Base-by-base conservation (phyloP, 2,797 vertebrate species). In the Zalophus californianus region DNA sequence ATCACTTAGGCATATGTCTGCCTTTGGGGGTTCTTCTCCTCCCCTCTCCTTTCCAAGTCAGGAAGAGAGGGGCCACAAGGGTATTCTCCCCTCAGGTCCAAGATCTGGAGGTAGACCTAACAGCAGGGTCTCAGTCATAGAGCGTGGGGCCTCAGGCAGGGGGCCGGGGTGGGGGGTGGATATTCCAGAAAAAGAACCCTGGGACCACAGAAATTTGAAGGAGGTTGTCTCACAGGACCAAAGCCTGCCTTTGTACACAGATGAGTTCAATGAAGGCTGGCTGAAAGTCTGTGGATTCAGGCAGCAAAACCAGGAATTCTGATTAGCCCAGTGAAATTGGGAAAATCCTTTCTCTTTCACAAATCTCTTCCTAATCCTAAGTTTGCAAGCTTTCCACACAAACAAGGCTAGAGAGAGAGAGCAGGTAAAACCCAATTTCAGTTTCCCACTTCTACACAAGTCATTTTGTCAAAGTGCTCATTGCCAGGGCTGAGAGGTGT, bases 341-440 rank as follows among this genome's bases (percentile, higher is more conserved):
- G 16, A 75, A 62, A 94, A 78, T 79, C 2, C 16, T 56, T 93
- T 87, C 21, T 82, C 16, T 58, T 75, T 86, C 70, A 86, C 38
- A 88, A 86, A 86, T 77, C 52, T 94, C 85, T 86, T 79, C 25
- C 52, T 94, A 94, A 73, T 64, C 29, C 52, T 73, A 50, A 70
- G 9, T 38, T 86, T 83, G 58, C 56, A 91, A 82, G 62, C 15
- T 38, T 91, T 75, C 48, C 70, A 60, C 7, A 85, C n/a, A 78
- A 93, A 27, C 52, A 88, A 88, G 27, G 2, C 72, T 23, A 52
- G 15, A 91, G 44, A 75, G 12, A 70, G 41, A 72, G 20, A 77
- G 29, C 29, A 72, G 41, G 16, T 25, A 72, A 85, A 89, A 75
- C 6, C 18, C 52, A 88, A 27, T 20, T 72, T 75, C 16, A 66